Evolutionary conservation across 2,888 invertebrate species (phyloP), one percentile per base, ranked within the genome.

Genomic region (Lysandra bellargus): DNA sequence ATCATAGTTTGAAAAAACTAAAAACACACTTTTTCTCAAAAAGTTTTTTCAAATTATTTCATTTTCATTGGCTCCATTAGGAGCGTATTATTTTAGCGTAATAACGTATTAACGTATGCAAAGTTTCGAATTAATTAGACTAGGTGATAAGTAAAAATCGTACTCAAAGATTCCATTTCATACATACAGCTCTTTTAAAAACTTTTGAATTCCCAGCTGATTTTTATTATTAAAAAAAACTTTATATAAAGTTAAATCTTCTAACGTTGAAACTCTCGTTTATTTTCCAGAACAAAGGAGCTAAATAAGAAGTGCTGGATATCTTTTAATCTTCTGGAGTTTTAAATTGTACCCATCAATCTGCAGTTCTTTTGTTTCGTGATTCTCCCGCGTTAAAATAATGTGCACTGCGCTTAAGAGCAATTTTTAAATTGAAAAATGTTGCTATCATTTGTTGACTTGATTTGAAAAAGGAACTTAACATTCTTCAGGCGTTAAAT

Each of bases 311-410:
- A 86, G 84, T 85, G 86, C 85, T 85, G 85, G 90, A 87, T 86
- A 88, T 86, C 88, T 85, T 90, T 91, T 91, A 92, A 92, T 91
- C 91, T 88, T 83, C 83, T 80, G 81, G 85, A 85, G 87, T 87
- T 86, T 83, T 90, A 91, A 91, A 92, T 91, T 86, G 87, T 87
- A 82, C 84, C 85, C 91, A 92, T 92, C 90, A 90, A 91, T 92
- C 90, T 85, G 74, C 88, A 89, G 89, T 88, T 89, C 88, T 84
- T 84, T 83, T 83, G 80, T 84, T 80, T 81, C 80, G 83, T 85
- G 85, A 85, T 87, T 84, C 84, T 83, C 78, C 79, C 60, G 57
- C 40, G 80, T 78, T 72, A 77, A 49, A 75, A 44, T 75, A 69
- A 69, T 75, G 75, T 75, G 49, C 75, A 14, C 4, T 44, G 64